Evolutionary conservation across 2,888 invertebrate genomes (phyloP), one percentile per base, ranked within the genome.

Genomic region (Ariolimax columbianus): DNA sequence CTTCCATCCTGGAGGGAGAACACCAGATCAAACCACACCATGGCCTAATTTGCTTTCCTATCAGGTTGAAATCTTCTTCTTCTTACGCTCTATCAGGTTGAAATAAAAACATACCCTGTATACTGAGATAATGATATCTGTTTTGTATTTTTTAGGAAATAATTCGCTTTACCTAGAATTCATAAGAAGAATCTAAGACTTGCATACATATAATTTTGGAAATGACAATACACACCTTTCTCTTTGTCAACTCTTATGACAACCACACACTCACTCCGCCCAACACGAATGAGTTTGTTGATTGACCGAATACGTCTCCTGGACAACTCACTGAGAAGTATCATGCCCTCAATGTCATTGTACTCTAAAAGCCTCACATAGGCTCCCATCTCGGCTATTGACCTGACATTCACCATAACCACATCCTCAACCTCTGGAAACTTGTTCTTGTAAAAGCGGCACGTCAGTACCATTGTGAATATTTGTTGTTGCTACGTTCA

Each of bases 311-410:
- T 99, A 96, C 99, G 98, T 95, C 99, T 96, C 93, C 99, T 96
- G 7, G 99, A 99, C 95, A 99, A 95, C 94, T 99, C 99, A 11
- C 99, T 99, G 4, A 99, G 96, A 93, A 99, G 95, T 89, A 99
- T 99, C 99, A 99, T 99, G 80, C 94, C 99, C 95, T 99, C 99
- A 90, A 99, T 99, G 93, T 99, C 98, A 94, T 99, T 99, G 94
- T 99, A 99, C 95, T 99, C 99, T 88, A 99, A 95, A 87, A 99
- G 95, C 94, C 98, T 97, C 30, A 99, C 99, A 94, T 99, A 99
- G 1, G 99, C 99, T 86, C 99, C 99, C 99, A 99, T 99, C 95
- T 99, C 99, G 33, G 99, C 99, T 92, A 99, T 99, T 88, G 98
- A 94, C 73, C 98, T 96, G 4, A 99, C 99, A 94, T 98, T 99